Conservation (phyloP, 2,797 vertebrate species). For the Aphelocoma californica region DNA sequence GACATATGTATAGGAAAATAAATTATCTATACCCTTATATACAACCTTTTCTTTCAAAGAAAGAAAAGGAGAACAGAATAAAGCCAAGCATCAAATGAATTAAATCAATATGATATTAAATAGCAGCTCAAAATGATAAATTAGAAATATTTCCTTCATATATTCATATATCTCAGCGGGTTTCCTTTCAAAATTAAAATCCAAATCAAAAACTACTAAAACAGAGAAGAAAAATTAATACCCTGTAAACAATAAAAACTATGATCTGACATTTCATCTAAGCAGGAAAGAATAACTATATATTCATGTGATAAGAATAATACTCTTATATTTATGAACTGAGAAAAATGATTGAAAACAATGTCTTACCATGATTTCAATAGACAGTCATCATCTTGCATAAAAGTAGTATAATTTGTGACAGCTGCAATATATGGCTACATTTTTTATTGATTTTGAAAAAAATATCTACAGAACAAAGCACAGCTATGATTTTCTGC, state of each 20-base stretch:
- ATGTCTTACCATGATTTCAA: background rate
- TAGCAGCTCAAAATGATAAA: background rate
- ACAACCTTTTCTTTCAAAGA: background rate
- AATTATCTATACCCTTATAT: background rate
- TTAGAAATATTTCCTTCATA: background rate
- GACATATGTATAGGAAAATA: background rate
- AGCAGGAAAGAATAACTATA: background rate
- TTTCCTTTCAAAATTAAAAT: constrained; percentile 17
- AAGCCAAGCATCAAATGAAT: background rate
- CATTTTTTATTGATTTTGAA: background rate
- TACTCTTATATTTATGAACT: background rate
- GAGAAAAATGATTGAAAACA: background rate
- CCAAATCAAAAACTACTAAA: background rate
- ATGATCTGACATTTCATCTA: background rate
- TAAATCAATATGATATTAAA: constrained; percentile 7
- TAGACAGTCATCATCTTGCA: background rate
- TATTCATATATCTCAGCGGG: background rate
- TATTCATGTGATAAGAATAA: background rate
- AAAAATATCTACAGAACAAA: background rate
- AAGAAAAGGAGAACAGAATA: background rate
- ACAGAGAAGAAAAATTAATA: background rate
- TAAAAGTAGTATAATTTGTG: background rate
- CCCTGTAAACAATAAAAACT: background rate
- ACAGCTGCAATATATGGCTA: background rate
- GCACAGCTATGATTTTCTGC: background rate